Conservation (phyloP, 2,888 invertebrate genomes). For the Drosophila koepferae region DNA sequence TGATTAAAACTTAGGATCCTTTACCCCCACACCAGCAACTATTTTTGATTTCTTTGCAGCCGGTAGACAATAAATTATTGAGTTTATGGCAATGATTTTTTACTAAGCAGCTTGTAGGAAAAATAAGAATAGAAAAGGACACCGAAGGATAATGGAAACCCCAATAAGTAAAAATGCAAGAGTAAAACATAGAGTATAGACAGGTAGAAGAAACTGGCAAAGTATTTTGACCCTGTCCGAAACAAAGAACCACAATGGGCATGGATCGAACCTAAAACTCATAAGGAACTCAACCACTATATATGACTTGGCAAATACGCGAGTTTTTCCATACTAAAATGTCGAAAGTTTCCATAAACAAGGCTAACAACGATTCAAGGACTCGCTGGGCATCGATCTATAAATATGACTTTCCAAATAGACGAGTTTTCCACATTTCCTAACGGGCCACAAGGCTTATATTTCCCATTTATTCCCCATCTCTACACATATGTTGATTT, state of each 20-base stretch:
- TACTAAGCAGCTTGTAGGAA: conserved; percentile 26
- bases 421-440: conserved; percentile 36
- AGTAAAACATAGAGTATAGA: conserved; percentile 8
- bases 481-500: conserved; percentile 64
- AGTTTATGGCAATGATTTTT: conserved; percentile 66
- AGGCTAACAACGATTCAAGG: conserved; percentile 14
- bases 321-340: conserved; percentile 33
- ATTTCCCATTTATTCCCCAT: conserved; percentile 34
- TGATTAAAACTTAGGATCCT: conserved; percentile 14
- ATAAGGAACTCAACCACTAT: neutral
- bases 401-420: conserved; percentile 61
- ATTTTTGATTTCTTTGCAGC: conserved; percentile 59
- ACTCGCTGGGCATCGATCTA: conserved; percentile 4
- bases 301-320: conserved; percentile 67
- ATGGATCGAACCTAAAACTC: conserved; percentile 20
- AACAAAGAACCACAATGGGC: conserved; percentile 38
- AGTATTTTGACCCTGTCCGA: conserved; percentile 49
- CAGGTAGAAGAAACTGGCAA: conserved; percentile 30
- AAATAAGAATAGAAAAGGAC: conserved; percentile 12
- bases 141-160: conserved; percentile 62
- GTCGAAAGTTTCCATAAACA: neutral
- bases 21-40: conserved; percentile 28
- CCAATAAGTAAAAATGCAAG: conserved; percentile 63
- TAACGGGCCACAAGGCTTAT: conserved; percentile 49
- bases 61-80: conserved; percentile 72